Percentiles rank a stretch among this genome's conserved stretches.
phyloP scores from a whole-genome alignment of 2,797 vertebrate species.

The Sciaenops ocellatus region DNA sequence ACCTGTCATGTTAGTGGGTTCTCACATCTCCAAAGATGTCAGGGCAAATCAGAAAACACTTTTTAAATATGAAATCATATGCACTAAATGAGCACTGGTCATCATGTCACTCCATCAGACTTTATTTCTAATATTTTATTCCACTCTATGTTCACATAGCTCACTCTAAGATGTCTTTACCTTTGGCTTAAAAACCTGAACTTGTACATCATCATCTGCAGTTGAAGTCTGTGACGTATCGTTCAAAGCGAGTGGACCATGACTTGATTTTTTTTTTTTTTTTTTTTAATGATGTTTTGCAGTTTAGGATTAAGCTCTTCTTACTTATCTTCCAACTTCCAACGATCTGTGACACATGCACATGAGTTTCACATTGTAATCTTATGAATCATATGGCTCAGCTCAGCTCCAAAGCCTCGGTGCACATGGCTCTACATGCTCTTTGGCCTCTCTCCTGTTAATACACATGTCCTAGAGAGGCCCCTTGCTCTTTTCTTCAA shows the following conservation, averaged over 20 bases:
- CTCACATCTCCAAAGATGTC: not conserved
- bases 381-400: conserved; percentile 3
- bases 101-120: no score
- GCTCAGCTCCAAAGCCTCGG: not conserved
- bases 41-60: not conserved
- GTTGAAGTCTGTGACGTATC: no score
- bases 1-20: no score
- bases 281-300: not conserved
- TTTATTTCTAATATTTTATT: no score
- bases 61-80: not conserved
- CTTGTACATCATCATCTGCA: no score
- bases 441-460: conserved; percentile 65
- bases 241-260: not conserved
- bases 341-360: not conserved
- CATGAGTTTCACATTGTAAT: not conserved
- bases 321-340: not conserved
- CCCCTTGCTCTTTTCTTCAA: conserved; percentile 62
- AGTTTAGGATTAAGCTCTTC: not conserved
- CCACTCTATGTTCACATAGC: no score
- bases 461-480: conserved; percentile 63
- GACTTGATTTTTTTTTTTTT: not conserved
- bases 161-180: no score
- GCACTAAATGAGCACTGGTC: no score
- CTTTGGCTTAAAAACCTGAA: no score
- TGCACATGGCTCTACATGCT: conserved; percentile 34